phyloP scores from a whole-genome alignment of 2,113 vertebrate genomes.

The Pteronura brasiliensis region DNA sequence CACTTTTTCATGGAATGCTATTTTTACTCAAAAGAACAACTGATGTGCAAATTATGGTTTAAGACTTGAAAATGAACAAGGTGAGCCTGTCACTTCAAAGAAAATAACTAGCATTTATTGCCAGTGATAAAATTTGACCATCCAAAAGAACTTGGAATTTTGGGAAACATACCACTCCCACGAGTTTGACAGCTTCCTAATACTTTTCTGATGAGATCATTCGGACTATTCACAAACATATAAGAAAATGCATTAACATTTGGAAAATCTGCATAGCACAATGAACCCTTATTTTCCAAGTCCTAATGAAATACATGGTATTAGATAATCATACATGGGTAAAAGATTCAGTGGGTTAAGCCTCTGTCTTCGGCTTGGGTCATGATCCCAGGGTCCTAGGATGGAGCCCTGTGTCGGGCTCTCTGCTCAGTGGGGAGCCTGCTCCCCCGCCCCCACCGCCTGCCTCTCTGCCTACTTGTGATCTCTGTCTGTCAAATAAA shows the following conservation, averaged over 20 bases:
- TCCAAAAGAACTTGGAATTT: neutral
- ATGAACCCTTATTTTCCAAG: neutral
- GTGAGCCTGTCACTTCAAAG: neutral
- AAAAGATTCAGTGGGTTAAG: neutral
- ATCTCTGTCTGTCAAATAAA: too few relatives aligned
- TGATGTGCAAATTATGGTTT: neutral
- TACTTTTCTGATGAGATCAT: neutral
- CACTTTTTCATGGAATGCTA: neutral
- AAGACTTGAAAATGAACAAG: neutral
- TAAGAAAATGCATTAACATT: neutral
- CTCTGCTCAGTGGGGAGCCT: too few relatives aligned
- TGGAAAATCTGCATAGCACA: neutral
- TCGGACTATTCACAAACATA: neutral
- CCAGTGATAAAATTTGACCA: neutral
- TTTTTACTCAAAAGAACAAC: neutral
- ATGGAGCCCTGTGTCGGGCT: too few relatives aligned
- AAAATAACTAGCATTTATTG: neutral
- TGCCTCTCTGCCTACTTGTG: too few relatives aligned
- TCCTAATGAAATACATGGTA: neutral
- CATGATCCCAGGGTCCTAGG: too few relatives aligned
- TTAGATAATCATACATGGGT: neutral
- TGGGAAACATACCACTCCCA: neutral
- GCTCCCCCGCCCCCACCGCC: rapidly evolving
- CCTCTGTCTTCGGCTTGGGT: too few relatives aligned
- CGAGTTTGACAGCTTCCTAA: neutral